Base-by-base conservation (phyloP, 1,140 invertebrate species). In the Aphidius gifuensis region DNA sequence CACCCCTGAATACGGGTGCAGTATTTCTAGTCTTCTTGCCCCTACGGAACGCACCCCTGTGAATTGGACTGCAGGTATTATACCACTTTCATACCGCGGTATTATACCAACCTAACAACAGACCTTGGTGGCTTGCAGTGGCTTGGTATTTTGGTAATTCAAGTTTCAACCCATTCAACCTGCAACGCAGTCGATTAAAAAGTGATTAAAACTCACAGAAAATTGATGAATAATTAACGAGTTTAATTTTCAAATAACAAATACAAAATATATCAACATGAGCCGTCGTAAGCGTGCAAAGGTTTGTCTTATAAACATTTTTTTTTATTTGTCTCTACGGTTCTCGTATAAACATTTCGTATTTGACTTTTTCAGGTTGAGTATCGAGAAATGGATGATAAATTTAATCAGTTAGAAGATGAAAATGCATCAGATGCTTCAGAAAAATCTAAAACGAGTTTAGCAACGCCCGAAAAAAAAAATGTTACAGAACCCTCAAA, bases 361-460 rank as follows among this genome's bases (percentile, higher is more conserved):
- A 55, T 59, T 63, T 48, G 38, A 48, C 6, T 51, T 32, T 68
- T 64, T 53, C 68, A 89, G 87, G 83, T 87, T 64, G 88, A 89
- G 69, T 85, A 85, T 65, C 83, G 85, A 66, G 88, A 90, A 75
- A 80, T 87, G 69, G 87, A 88, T 69, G 87, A 88, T 62, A 88
- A 88, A 71, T 82, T 85, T 61, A 87, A 85, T 74, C 76, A 78
- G 69, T 62, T 75, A 5, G 86, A 87, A 60, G 87, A 88, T 68
- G 86, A 87, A 71, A 85, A 84, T 68, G 78, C 82, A 57, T 85
- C 85, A 4, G 86, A 88, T 68, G 82, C 83, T 47, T 84, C 84
- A n/a, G 86, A 88, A 48, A 88, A 85, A 72, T 83, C 80, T 58
- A 88, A 88, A 74, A 74, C 82, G 71, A 78, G 65, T 61, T 76